phyloP scores from a whole-genome alignment of 2,113 vertebrate genomes.

The Halichoeres trimaculatus region DNA sequence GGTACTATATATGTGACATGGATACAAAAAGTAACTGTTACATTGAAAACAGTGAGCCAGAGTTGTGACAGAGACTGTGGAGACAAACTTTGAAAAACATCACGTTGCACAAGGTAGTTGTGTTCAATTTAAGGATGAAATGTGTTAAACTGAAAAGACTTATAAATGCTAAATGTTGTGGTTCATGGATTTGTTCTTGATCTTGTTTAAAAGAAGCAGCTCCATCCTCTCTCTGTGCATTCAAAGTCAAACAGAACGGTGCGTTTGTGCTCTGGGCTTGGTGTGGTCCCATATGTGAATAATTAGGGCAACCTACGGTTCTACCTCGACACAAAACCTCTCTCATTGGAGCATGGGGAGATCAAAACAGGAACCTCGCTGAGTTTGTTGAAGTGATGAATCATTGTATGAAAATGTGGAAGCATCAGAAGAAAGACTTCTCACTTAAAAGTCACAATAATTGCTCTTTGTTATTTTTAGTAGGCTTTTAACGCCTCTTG shows the following conservation, averaged over 20 bases:
- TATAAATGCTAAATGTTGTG: no score
- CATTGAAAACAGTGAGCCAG: no score
- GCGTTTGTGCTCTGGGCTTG: conserved; percentile 42
- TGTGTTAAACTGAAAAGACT: no score
- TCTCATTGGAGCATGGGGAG: conserved; percentile 49
- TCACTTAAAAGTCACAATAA: conserved; percentile 26
- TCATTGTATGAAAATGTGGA: conserved; percentile 59
- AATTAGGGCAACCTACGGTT: conserved; percentile 73
- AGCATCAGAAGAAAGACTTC: conserved; percentile 5
- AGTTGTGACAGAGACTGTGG: no score
- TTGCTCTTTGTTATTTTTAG: conserved; percentile 34
- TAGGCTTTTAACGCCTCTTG: conserved; percentile 28
- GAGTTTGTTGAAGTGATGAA: conserved; percentile 49
- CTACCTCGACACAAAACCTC: conserved; percentile 68
- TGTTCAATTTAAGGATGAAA: no score
- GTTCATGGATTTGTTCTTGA: background rate
- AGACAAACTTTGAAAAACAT: no score
- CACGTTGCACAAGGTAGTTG: no score
- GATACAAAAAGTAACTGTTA: background rate
- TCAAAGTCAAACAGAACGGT: conserved; percentile 21
- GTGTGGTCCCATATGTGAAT: conserved; percentile 68
- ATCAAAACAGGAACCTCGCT: conserved; percentile 65
- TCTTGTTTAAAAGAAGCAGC: background rate
- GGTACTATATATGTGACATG: no score
- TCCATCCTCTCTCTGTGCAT: conserved; percentile 17